Percentiles rank a stretch among this genome's conserved stretches.
Evolutionary conservation across 2,888 invertebrate species (phyloP).

Genomic region (Erpobdella octoculata): DNA sequence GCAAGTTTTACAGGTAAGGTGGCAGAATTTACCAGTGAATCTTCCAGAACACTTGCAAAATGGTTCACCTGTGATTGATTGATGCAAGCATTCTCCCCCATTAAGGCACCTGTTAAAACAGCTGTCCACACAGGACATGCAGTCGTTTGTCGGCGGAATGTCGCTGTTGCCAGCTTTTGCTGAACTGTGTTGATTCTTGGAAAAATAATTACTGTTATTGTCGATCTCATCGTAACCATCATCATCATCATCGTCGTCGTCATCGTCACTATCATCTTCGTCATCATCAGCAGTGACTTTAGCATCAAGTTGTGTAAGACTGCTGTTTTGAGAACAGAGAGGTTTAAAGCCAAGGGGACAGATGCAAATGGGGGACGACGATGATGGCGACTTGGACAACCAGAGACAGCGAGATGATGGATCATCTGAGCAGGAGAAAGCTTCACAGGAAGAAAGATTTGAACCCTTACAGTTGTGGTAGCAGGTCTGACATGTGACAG

Average conservation of each 20-base stretch:
- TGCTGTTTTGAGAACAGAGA: neutral
- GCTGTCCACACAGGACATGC: no score
- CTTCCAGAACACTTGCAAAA: no score
- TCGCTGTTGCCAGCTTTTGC: neutral
- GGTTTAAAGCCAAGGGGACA: neutral
- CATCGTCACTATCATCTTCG: neutral
- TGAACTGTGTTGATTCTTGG: neutral
- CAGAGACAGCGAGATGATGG: neutral
- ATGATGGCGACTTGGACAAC: neutral
- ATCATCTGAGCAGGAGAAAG: neutral
- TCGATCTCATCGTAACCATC: neutral
- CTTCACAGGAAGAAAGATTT: conserved; percentile 7
- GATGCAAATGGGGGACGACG: neutral
- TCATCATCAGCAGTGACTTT: neutral
- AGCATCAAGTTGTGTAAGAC: neutral
- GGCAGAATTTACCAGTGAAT: no score
- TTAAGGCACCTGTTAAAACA: no score
- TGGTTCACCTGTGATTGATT: no score
- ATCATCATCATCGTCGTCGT: conserved; percentile 4
- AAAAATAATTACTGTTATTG: neutral
- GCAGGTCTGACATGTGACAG: conserved; percentile 3
- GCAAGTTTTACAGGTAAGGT: no score
- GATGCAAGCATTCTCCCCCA: no score
- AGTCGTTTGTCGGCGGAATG: no score
- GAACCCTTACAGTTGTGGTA: conserved; percentile 15